phyloP scores from a whole-genome alignment of 2,797 vertebrate genomes.

The Pseudomugil gertrudae region DNA sequence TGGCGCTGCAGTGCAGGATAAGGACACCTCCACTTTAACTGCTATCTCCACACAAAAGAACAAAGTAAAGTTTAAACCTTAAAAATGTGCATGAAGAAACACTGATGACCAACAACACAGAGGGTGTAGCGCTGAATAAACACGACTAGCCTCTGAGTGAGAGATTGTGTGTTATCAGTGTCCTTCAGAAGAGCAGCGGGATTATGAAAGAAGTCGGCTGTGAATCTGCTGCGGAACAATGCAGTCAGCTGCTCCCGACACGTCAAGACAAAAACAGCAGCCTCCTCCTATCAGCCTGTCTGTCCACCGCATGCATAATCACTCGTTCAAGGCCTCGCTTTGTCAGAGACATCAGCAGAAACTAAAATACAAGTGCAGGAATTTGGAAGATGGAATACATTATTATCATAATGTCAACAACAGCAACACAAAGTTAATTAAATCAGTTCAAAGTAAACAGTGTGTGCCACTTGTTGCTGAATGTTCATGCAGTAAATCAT shows the following conservation, averaged over 20 bases:
- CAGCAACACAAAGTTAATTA: constrained; percentile 48
- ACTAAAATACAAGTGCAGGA: constrained; percentile 8
- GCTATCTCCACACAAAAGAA: constrained; percentile 4
- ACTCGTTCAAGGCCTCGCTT: constrained; percentile 19
- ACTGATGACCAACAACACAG: constrained; percentile 46
- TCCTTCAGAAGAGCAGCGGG: constrained; percentile 56
- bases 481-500: constrained; percentile 6
- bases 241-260: constrained; percentile 83
- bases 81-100: neutral
- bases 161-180: constrained; percentile 66
- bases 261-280: constrained; percentile 73
- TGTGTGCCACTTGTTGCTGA: constrained; percentile 52
- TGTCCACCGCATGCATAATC: constrained; percentile 52
- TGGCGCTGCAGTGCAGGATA: constrained; percentile 13
- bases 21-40: constrained; percentile 4
- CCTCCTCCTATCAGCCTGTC: constrained; percentile 50
- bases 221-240: constrained; percentile 76
- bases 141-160: constrained; percentile 29
- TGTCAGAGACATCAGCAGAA: constrained; percentile 10
- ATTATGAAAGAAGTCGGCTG: constrained; percentile 68
- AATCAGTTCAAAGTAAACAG: constrained; percentile 60
- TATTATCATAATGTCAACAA: constrained; percentile 34
- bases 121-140: constrained; percentile 55
- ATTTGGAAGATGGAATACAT: neutral
- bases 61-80: constrained; percentile 8